These are phyloP conservation scores for Pycnomerus fuliginosus DNA, from an alignment of 2,888 invertebrate species.

Conservation along the genomic window DNA sequence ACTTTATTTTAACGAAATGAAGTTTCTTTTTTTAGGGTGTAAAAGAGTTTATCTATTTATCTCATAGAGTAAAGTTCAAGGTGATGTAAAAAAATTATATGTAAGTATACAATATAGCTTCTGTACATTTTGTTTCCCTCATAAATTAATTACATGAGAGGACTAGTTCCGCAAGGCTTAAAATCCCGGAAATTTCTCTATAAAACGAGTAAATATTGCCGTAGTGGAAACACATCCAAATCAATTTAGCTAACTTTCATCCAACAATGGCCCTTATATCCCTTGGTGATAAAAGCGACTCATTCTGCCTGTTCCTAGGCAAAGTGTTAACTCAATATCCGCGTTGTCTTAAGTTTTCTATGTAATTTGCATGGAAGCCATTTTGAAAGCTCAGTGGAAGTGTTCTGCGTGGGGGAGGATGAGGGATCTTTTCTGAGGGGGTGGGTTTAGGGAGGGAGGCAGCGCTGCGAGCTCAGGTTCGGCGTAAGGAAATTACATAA, in stretches of 20 bases:
- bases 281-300: conserved; percentile 12
- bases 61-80: neutral
- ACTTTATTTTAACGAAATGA: too few relatives aligned
- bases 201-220: too few relatives aligned
- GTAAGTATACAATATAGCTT: too few relatives aligned
- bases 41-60: too few relatives aligned
- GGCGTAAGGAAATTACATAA: conserved; percentile 51
- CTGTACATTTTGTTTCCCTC: too few relatives aligned
- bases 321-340: conserved; percentile 52
- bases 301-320: conserved; percentile 31
- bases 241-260: conserved; percentile 27
- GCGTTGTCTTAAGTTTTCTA: conserved; percentile 54
- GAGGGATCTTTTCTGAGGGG: conserved; percentile 4
- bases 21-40: too few relatives aligned
- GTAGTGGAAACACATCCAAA: conserved; percentile 24
- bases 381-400: conserved; percentile 50
- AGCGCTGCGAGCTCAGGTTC: conserved; percentile 38
- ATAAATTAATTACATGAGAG: too few relatives aligned
- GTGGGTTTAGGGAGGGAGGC: conserved; percentile 21
- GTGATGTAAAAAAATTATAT: neutral
- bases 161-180: too few relatives aligned
- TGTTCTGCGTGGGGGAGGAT: conserved; percentile 24
- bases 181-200: too few relatives aligned
- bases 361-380: conserved; percentile 54
- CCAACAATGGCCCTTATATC: conserved; percentile 29